Evolutionary conservation across 2,888 invertebrate genomes (phyloP), one percentile per base, ranked within the genome.

Genomic region (Biston stratarius): DNA sequence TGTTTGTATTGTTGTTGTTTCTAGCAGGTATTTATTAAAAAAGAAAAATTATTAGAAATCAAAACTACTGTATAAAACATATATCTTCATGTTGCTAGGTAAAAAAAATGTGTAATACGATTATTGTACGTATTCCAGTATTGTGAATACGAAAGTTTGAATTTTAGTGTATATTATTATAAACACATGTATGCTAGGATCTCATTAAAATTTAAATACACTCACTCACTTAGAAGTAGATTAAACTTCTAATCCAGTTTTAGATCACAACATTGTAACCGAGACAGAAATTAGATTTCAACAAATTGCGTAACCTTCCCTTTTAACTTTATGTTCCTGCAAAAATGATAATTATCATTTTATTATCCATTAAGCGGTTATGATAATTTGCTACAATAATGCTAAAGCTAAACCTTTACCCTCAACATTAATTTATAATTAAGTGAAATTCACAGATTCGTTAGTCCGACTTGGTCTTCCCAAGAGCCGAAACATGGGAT

Each of bases 381-480:
- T 47, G 40, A 49, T 60, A 60, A 59, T 59, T 56, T 62, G 62
- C 57, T 57, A 34, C 14, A 49, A 44, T 56, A 57, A 63, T 51
- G 24, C 33, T 55, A 14, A 62, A 15, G 45, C 10, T 15, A 48
- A 48, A 33, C 33, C 24, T 48, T 33, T 47, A 45, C 15, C 15
- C 24, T 47, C 15, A 11, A 15, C 15, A 15, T 47, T 24, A 47
- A 15, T 9, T 5, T 15, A 9, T 10, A 7, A 48, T 48, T 48
- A 9, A 15, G 5, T 47, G 15, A 9, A 12, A 45, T 9, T 14
- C 12, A n/a, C n/a, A 40, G 40, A 3, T 12, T 6, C 12, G 6
- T 14, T 14, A 45, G 45, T 6, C 8, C 7, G n/a, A 45, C 45
- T 44, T 12, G 44, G 44, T 44, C 1, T 45, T 14, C 14, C 45